phyloP scores from a whole-genome alignment of 2,888 invertebrate species.

The Ferdinandea cuprea region DNA sequence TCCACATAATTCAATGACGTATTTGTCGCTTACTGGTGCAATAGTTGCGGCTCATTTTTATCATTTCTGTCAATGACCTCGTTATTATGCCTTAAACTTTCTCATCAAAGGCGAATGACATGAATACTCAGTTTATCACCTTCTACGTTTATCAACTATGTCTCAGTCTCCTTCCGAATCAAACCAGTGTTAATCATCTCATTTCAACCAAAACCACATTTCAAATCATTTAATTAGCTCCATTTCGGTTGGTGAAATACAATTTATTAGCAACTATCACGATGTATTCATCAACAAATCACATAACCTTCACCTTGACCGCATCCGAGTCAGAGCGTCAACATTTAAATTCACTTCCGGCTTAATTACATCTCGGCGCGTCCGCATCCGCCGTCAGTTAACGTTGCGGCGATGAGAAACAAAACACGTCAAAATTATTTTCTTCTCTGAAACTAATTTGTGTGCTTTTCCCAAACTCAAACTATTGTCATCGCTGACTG shows the following conservation, averaged over 20 bases:
- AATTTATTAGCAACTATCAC: background rate
- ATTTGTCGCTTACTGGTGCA: no score
- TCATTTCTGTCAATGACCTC: no score
- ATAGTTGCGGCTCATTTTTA: no score
- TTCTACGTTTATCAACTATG: no score
- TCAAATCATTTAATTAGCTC: background rate
- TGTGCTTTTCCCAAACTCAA: conserved; percentile 32
- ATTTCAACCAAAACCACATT: no score
- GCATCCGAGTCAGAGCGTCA: background rate
- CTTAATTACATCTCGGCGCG: conserved; percentile 13
- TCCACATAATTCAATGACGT: no score
- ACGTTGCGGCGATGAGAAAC: background rate
- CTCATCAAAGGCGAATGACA: no score
- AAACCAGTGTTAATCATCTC: no score
- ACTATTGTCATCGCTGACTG: background rate
- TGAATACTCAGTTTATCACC: no score
- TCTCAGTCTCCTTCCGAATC: no score
- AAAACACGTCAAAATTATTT: conserved; percentile 1
- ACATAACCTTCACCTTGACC: conserved; percentile 59
- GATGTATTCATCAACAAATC: background rate
- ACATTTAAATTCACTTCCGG: conserved; percentile 8
- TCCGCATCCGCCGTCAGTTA: no score
- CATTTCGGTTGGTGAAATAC: background rate
- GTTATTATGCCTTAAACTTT: no score
- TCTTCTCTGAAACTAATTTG: conserved; percentile 44